Conservation (phyloP, 2,113 vertebrate genomes). For the Glareola pratincola region DNA sequence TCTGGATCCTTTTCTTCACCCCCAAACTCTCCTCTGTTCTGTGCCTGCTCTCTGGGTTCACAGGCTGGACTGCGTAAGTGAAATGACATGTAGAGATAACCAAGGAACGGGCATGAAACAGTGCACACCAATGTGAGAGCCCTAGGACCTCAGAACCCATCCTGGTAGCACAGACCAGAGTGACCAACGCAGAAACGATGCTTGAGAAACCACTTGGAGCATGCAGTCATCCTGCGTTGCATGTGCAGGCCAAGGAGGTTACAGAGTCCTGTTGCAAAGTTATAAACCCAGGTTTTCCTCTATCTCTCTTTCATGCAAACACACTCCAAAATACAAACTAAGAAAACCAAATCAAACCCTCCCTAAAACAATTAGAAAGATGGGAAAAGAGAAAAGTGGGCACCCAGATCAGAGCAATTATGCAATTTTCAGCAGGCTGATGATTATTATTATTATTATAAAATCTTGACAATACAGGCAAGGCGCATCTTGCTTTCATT, state of each 20-base stretch:
- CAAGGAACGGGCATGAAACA: background rate
- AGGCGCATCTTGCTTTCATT: background rate
- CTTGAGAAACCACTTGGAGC: background rate
- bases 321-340: background rate
- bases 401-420: background rate
- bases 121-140: background rate
- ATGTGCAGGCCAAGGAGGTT: background rate
- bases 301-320: background rate
- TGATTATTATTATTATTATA: background rate
- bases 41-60: background rate
- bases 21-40: background rate
- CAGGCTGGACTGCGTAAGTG: background rate
- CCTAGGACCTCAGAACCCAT: background rate
- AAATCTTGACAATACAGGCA: background rate
- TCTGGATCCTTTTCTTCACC: background rate
- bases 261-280: background rate
- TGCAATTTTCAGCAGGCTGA: background rate
- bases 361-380: background rate
- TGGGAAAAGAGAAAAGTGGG: background rate
- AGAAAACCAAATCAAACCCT: background rate
- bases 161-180: background rate
- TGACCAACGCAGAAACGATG: background rate
- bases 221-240: background rate
- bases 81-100: background rate
- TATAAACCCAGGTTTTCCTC: background rate